Evolutionary conservation across 2,113 vertebrate genomes (phyloP).

Genomic region (Salvelinus namaycush): DNA sequence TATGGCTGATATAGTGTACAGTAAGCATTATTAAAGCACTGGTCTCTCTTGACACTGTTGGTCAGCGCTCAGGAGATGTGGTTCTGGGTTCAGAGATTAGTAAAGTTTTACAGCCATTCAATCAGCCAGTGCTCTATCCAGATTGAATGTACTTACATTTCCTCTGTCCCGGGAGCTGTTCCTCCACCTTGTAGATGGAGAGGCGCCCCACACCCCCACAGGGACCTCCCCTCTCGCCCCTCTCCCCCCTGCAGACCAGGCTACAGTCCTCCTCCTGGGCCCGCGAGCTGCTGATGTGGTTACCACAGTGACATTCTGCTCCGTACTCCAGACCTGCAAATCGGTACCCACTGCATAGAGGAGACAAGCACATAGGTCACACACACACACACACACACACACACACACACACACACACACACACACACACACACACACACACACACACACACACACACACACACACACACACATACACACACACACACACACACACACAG

Average conservation of each 20-base stretch:
- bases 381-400: constrained; percentile 38
- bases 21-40: not conserved
- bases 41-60: no score
- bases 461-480: constrained; percentile 39
- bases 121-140: constrained; percentile 3
- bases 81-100: no score
- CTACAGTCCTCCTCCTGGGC: constrained; percentile 83
- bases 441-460: constrained; percentile 38
- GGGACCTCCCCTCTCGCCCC: constrained; percentile 79
- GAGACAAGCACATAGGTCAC: constrained; percentile 23
- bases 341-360: constrained; percentile 81
- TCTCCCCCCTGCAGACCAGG: constrained; percentile 85
- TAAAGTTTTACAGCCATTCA: not conserved
- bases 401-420: constrained; percentile 36
- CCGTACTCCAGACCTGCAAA: constrained; percentile 89
- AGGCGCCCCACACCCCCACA: constrained; percentile 88
- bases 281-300: constrained; percentile 69
- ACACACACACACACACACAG: constrained; percentile 32
- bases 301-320: constrained; percentile 93
- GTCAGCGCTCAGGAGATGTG: no score
- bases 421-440: constrained; percentile 36
- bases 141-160: constrained; percentile 77
- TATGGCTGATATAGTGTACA: not conserved
- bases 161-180: constrained; percentile 69
- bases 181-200: constrained; percentile 86